Percentiles rank a stretch among this genome's conserved stretches.
Evolutionary conservation across 2,888 invertebrate genomes (phyloP).

Genomic region (Ptychoptera contaminata): DNA sequence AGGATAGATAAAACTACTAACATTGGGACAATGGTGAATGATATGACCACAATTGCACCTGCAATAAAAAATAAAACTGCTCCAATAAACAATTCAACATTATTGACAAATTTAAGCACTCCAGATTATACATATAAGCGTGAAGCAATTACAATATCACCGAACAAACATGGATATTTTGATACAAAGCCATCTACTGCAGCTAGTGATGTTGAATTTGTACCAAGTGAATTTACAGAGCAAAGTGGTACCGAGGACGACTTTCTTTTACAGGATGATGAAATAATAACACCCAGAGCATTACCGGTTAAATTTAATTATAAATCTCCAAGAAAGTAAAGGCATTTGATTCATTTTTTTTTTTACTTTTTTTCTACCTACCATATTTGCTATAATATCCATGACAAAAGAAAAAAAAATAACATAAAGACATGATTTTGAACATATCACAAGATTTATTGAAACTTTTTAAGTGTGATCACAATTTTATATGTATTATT

Average conservation of each 20-base stretch:
- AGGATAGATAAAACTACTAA: neutral
- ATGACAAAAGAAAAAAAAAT: too few species aligned
- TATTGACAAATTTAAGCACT: neutral
- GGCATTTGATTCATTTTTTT: neutral
- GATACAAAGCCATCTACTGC: slow-evolving; percentile 8
- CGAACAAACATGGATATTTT: neutral
- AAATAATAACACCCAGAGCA: slow-evolving; percentile 31
- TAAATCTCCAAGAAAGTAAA: slow-evolving; percentile 25
- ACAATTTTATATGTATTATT: too few species aligned
- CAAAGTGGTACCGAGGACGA: slow-evolving; percentile 20
- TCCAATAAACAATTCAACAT: slow-evolving; percentile 10
- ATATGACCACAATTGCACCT: slow-evolving; percentile 17
- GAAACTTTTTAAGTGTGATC: too few species aligned
- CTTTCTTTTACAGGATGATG: slow-evolving; percentile 19
- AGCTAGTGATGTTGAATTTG: slow-evolving; percentile 27
- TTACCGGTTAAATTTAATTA: slow-evolving; percentile 27
- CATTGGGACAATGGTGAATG: slow-evolving; percentile 10
- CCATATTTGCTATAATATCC: too few species aligned
- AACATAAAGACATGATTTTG: too few species aligned
- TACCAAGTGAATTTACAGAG: slow-evolving; percentile 28
- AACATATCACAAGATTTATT: too few species aligned
- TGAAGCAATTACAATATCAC: neutral
- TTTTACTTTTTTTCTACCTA: neutral
- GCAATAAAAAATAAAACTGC: slow-evolving; percentile 10
- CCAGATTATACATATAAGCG: neutral